Conservation (phyloP, 2,888 invertebrate species). For the Tuta absoluta region DNA sequence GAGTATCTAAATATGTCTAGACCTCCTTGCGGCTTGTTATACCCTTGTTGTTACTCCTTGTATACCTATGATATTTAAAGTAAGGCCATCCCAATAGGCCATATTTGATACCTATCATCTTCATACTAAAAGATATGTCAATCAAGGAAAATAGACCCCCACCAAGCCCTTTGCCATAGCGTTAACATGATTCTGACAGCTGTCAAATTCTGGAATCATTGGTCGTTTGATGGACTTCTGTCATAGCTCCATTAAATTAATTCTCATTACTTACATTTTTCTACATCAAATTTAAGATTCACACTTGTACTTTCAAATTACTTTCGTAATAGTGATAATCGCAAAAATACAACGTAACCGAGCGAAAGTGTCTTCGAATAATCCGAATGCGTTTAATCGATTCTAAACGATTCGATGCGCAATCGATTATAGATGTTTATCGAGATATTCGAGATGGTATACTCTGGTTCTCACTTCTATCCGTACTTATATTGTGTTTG, state of each 20-base stretch:
- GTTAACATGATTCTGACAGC: no score
- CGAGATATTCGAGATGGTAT: constrained; percentile 29
- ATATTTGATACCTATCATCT: no score
- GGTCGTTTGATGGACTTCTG: no score
- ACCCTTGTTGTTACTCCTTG: no score
- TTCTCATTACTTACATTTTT: neutral
- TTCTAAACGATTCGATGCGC: constrained; percentile 52
- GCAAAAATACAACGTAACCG: constrained; percentile 43
- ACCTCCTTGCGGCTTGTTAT: no score
- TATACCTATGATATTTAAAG: no score
- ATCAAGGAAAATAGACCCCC: no score
- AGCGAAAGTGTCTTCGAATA: constrained; percentile 52
- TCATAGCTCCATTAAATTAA: neutral
- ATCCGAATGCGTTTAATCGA: constrained; percentile 46
- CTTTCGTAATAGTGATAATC: constrained; percentile 29
- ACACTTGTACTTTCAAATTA: neutral
- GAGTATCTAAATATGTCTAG: no score
- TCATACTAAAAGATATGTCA: no score
- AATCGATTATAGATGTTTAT: constrained; percentile 57
- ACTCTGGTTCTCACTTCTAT: neutral
- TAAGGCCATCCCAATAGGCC: no score
- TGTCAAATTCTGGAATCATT: no score
- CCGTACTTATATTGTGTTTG: neutral
- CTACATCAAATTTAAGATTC: neutral
- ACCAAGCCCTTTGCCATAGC: no score